Evolutionary conservation across 2,888 invertebrate genomes (phyloP), one percentile per base, ranked within the genome.

Genomic region (Icerya purchasi): DNA sequence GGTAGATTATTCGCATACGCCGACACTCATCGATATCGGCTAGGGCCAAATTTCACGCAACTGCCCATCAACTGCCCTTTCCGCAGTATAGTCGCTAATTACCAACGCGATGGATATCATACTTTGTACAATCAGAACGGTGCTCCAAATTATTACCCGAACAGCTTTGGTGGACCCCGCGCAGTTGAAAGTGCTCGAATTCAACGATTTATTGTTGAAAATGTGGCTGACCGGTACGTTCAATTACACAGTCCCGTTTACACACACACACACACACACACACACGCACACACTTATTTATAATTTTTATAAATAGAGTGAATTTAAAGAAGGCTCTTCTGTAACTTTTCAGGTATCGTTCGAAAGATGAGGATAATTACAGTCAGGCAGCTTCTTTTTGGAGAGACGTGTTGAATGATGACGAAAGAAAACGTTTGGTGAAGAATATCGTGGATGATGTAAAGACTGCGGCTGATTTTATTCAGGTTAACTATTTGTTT

Each of bases 41-140:
- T 97, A 66, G 97, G 97, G 3, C 78, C 89, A 1, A 97, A 98
- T 75, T 87, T 83, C 72, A 76, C 86, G 64, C 93, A 94, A 72
- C 78, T 98, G 52, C 90, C 94, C 0, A 92, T 97, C 22, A 97
- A 97, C 73, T 93, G 94, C 70, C 94, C 97, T 0, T 92, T 81
- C 74, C 70, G 72, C 65, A 70, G 72, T 64, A 64, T 55, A 22
- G 61, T 67, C 10, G 54, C 63, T 19, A 89, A 92, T 71, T 93
- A 88, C 69, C 91, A 93, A 72, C 80, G 96, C 50, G 94, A 96
- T 71, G 96, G 94, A 0, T 78, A 82, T 2, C 84, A 84, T 77
- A 75, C 78, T 51, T 76, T 82, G 10, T 80, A 79, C 65, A 92
- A 91, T 71, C 90, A 92, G 72, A 83, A 80, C 3, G 86, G 84